Conservation (phyloP, 1,140 invertebrate genomes). For the Bombus affinis region DNA sequence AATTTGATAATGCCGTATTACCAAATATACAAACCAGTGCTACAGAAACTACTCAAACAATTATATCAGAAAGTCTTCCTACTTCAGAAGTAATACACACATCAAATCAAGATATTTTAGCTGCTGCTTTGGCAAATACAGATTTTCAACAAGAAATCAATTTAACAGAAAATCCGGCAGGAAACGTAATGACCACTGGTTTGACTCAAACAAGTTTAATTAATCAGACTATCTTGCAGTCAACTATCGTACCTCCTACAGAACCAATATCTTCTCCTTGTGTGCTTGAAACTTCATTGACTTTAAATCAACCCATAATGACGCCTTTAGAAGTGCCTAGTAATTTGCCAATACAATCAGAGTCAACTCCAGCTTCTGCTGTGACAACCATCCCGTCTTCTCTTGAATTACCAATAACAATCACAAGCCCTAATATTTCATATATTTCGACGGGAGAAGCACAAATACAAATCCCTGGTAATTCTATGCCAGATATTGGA, state of each 20-base stretch:
- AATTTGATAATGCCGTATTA: slow-evolving; percentile 78
- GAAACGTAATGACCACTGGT: slow-evolving; percentile 68
- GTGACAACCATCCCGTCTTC: slow-evolving; percentile 82
- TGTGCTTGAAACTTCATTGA: slow-evolving; percentile 88
- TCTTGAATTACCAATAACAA: slow-evolving; percentile 87
- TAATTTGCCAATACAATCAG: slow-evolving; percentile 80
- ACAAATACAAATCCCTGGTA: slow-evolving; percentile 71
- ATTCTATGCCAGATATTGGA: slow-evolving; percentile 77
- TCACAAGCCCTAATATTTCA: slow-evolving; percentile 87
- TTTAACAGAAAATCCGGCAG: slow-evolving; percentile 73
- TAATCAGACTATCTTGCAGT: slow-evolving; percentile 78
- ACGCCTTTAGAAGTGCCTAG: slow-evolving; percentile 89
- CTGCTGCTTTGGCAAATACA: slow-evolving; percentile 89
- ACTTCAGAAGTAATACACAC: slow-evolving; percentile 71
- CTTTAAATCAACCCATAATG: slow-evolving; percentile 91
- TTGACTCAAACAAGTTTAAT: slow-evolving; percentile 76
- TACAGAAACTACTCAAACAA: slow-evolving; percentile 57
- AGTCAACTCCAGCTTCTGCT: slow-evolving; percentile 74
- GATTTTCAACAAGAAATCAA: slow-evolving; percentile 86
- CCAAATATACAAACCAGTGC: slow-evolving; percentile 61
- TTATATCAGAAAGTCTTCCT: slow-evolving; percentile 68
- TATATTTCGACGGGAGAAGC: slow-evolving; percentile 76
- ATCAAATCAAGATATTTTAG: slow-evolving; percentile 88
- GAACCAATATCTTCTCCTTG: slow-evolving; percentile 79
- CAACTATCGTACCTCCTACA: slow-evolving; percentile 78